phyloP scores from a whole-genome alignment of 1,140 invertebrate species.

The Penaeus indicus region DNA sequence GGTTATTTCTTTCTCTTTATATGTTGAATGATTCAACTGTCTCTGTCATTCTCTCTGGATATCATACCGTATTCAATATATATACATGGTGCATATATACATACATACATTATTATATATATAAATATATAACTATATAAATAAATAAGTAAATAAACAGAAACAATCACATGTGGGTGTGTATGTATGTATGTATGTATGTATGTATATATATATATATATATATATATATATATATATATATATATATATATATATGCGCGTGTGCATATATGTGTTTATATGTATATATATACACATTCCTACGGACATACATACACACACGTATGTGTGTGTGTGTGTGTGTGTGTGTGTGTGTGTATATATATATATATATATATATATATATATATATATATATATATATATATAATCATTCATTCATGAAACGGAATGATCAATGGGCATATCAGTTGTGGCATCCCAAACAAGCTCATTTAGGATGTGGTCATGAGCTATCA shows the following conservation, averaged over 20 bases:
- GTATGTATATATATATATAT: not conserved
- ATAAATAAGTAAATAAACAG: too few species aligned
- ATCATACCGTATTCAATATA: not conserved
- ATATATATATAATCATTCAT: constrained; percentile 1
- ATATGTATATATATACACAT: not conserved
- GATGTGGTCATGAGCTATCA: too few species aligned
- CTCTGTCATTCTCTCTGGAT: too few species aligned
- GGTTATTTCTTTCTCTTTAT: not conserved
- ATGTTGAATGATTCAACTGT: not conserved
- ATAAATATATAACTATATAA: constrained; percentile 8
- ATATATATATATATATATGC: constrained; percentile 23
- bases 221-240: constrained; percentile 15
- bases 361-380: not conserved
- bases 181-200: constrained; percentile 9
- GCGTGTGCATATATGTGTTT: not conserved
- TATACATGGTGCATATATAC: too few species aligned
- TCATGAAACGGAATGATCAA: not conserved
- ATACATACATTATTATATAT: not conserved
- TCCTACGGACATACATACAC: constrained; percentile 10
- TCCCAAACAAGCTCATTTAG: too few species aligned
- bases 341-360: not conserved
- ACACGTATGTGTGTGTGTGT: not conserved
- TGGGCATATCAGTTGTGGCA: too few species aligned
- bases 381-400: constrained; percentile 13
- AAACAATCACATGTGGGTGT: constrained; percentile 6